A percentile compares a stretch with the other conserved stretches of the same genome.
Evolutionary conservation across 2,888 invertebrate species (phyloP).

Genomic region (Polymixis flavicincta): DNA sequence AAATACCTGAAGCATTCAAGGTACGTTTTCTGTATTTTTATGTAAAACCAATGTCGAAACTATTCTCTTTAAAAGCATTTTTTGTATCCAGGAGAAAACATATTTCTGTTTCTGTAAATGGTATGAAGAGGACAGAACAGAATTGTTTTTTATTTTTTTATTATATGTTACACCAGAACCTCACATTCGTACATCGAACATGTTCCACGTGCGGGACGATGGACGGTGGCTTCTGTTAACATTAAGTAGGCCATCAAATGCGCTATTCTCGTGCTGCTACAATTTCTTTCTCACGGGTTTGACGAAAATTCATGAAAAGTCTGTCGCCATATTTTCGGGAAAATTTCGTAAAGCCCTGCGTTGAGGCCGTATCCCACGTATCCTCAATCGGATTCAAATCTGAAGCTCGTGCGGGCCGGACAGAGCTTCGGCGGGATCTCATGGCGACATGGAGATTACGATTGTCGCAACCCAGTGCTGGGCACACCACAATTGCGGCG

Average conservation of each 20-base stretch:
- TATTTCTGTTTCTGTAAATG: background rate
- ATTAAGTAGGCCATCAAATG: too few species aligned
- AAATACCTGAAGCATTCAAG: conserved; percentile 95
- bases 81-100: background rate
- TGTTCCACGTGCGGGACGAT: background rate
- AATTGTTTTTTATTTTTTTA: background rate
- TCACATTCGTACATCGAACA: background rate
- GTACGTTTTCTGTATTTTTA: conserved; percentile 77
- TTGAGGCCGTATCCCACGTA: too few species aligned
- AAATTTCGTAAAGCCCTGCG: too few species aligned
- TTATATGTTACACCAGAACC: background rate
- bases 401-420: background rate
- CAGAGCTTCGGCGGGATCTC: too few species aligned
- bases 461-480: too few species aligned
- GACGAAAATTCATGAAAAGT: background rate
- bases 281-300: background rate
- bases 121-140: background rate
- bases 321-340: background rate
- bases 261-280: too few species aligned
- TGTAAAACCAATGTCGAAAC: background rate
- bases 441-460: too few species aligned
- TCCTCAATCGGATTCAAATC: background rate
- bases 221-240: background rate
- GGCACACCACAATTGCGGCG: too few species aligned
- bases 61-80: background rate